Evolutionary conservation across 2,113 vertebrate species (phyloP).

Genomic region (Bos indicus): DNA sequence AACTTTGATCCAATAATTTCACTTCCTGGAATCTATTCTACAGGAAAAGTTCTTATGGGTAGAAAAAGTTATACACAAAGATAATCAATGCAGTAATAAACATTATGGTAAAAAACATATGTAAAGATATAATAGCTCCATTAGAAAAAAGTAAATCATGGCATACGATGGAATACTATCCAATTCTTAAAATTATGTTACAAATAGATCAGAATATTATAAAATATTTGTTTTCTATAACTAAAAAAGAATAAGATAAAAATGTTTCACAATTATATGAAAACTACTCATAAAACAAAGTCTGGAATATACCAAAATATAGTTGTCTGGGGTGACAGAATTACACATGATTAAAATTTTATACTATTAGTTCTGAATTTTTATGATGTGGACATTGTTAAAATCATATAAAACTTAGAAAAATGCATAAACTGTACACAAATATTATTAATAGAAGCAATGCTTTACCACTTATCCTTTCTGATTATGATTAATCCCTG

Average conservation of each 20-base stretch:
- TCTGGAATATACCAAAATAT: not conserved
- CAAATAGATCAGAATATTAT: not conserved
- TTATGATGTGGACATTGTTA: not conserved
- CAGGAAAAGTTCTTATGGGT: not conserved
- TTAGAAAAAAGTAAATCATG: not conserved
- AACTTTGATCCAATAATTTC: not conserved
- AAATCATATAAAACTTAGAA: not conserved
- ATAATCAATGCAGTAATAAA: not conserved
- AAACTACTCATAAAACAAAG: not conserved
- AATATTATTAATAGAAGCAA: constrained; percentile 2
- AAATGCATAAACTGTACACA: not conserved
- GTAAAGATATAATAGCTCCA: not conserved
- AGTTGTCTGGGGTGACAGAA: not conserved
- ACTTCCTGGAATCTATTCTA: not conserved
- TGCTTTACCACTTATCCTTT: not conserved
- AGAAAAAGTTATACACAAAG: not conserved
- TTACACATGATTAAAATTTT: not conserved
- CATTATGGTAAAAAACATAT: not conserved
- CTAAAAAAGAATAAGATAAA: not conserved
- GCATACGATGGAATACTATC: not conserved
- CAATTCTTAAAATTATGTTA: not conserved
- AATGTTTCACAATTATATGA: not conserved
- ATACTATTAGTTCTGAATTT: not conserved
- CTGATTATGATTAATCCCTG: not conserved
- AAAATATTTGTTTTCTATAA: constrained; percentile 4